Evolutionary conservation across 1,140 invertebrate species (phyloP).

Genomic region (Drosophila paulistorum): DNA sequence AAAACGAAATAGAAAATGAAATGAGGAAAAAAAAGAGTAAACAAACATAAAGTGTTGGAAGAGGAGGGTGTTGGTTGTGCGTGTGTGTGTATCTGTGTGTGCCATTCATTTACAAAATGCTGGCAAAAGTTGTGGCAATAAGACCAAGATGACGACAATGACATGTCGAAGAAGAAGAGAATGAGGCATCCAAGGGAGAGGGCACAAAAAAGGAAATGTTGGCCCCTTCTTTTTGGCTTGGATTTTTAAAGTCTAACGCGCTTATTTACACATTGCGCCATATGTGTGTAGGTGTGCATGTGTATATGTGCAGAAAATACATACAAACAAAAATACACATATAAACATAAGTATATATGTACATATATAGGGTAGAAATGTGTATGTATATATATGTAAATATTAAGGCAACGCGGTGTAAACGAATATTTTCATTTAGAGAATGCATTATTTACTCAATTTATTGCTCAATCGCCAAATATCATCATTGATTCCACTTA

Average conservation of each 20-base stretch:
- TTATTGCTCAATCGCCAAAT: background rate
- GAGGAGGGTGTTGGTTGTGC: background rate
- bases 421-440: constrained; percentile 6
- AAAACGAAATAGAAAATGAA: constrained; percentile 28
- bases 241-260: constrained; percentile 65
- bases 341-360: background rate
- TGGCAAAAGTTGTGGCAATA: constrained; percentile 69
- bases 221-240: constrained; percentile 41
- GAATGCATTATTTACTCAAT: constrained; percentile 9
- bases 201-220: background rate
- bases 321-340: background rate
- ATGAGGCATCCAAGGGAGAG: background rate
- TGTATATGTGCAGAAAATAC: constrained; percentile 13
- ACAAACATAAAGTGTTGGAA: constrained; percentile 63
- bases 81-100: constrained; percentile 18
- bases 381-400: background rate
- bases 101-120: constrained; percentile 73
- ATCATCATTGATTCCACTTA: constrained; percentile 10
- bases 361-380: too few relatives aligned
- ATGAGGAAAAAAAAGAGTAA: constrained; percentile 54
- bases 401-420: background rate
- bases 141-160: constrained; percentile 56
- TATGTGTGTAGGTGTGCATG: constrained; percentile 33
- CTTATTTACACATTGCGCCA: constrained; percentile 69
- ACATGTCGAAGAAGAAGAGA: constrained; percentile 5